These are phyloP conservation scores for Tipula helvola DNA, from an alignment of 2,888 invertebrate species.

Conservation along the genomic window DNA sequence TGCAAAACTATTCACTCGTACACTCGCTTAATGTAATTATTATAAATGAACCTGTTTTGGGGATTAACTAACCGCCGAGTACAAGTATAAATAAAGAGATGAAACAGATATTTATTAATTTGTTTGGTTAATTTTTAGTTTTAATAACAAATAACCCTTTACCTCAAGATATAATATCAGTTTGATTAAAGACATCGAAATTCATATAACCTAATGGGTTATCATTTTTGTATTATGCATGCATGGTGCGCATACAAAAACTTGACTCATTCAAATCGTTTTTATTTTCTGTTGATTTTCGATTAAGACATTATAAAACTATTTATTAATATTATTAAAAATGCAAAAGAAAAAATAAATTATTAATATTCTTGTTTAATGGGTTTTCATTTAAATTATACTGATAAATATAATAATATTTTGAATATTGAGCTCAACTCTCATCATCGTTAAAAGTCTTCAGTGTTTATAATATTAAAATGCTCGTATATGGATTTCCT, in stretches of 20 bases:
- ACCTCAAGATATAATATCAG: background rate
- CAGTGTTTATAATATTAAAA: background rate
- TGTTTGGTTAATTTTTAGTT: background rate
- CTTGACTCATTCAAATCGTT: background rate
- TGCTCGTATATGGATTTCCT: background rate
- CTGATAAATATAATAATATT: background rate
- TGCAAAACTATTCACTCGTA: background rate
- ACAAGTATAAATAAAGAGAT: background rate
- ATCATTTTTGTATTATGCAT: background rate
- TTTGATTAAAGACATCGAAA: background rate
- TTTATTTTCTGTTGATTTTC: background rate
- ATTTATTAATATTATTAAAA: background rate
- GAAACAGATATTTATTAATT: background rate
- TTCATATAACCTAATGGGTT: background rate
- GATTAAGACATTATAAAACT: background rate
- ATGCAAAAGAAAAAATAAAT: background rate
- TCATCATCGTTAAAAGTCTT: background rate
- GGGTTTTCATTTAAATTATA: background rate
- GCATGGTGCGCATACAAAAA: background rate
- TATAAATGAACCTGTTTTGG: background rate
- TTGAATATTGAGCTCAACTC: background rate
- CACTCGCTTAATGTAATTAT: background rate
- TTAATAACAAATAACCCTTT: background rate
- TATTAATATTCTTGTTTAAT: background rate
- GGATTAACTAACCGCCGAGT: background rate